Conservation (phyloP, 2,888 invertebrate species). For the Eueremaeus valkanovi region DNA sequence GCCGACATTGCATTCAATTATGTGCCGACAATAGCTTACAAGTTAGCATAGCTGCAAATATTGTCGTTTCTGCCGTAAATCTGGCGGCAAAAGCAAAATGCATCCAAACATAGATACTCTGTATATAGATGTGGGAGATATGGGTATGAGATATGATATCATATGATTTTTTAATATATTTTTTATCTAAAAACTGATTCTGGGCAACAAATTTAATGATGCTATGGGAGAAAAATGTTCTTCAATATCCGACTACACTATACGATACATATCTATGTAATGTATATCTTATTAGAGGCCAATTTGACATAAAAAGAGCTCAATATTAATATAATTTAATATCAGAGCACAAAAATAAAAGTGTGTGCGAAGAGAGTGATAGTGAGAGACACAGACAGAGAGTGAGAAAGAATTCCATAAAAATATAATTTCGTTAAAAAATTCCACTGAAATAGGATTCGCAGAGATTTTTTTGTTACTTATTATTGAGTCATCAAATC, state of each 20-base stretch:
- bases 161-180: slow-evolving; percentile 24
- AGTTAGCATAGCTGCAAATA: neutral
- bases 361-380: neutral
- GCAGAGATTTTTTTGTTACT: neutral
- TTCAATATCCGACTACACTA: neutral
- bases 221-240: slow-evolving; percentile 17
- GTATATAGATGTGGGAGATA: too few species aligned
- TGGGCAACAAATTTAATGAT: slow-evolving; percentile 27
- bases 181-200: neutral
- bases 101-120: neutral
- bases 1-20: neutral
- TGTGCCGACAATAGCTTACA: neutral
- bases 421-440: neutral
- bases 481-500: neutral
- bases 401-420: neutral
- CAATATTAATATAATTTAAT: neutral
- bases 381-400: too few species aligned
- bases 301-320: slow-evolving; percentile 31
- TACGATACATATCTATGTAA: neutral
- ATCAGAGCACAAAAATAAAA: too few species aligned
- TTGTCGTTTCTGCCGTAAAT: neutral
- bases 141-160: neutral
- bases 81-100: slow-evolving; percentile 12
- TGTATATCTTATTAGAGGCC: slow-evolving; percentile 26
- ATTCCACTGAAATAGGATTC: neutral